These are phyloP conservation scores for Egretta garzetta DNA, from an alignment of 2,113 vertebrate species.

Conservation along the genomic window DNA sequence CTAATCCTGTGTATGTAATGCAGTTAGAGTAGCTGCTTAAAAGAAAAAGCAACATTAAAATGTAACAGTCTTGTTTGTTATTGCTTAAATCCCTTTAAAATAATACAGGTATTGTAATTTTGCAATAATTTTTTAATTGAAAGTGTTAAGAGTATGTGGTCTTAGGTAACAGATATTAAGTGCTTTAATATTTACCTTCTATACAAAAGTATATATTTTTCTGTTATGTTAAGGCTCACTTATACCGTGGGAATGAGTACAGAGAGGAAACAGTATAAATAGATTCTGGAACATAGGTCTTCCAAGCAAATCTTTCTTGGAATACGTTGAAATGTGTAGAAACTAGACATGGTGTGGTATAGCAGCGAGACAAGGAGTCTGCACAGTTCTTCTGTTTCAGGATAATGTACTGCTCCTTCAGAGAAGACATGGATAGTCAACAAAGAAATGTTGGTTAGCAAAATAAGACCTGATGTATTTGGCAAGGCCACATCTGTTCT, in stretches of 20 bases:
- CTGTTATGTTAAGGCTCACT: not conserved
- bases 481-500: fast-evolving
- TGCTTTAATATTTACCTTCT: not conserved
- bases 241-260: not conserved
- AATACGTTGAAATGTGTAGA: not conserved
- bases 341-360: not conserved
- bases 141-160: not conserved
- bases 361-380: not conserved
- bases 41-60: not conserved
- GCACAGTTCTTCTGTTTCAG: not conserved
- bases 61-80: not conserved
- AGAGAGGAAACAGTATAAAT: not conserved
- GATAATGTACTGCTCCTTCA: not conserved
- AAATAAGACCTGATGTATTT: not conserved
- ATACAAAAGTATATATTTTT: not conserved
- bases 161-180: not conserved
- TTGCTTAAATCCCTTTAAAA: not conserved
- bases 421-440: not conserved
- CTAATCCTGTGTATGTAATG: not conserved
- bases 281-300: not conserved
- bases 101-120: not conserved
- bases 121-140: not conserved
- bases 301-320: not conserved
- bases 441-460: not conserved
- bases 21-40: not conserved